Evolutionary conservation across 2,888 invertebrate species (phyloP).

Genomic region (Hymenopus coronatus): DNA sequence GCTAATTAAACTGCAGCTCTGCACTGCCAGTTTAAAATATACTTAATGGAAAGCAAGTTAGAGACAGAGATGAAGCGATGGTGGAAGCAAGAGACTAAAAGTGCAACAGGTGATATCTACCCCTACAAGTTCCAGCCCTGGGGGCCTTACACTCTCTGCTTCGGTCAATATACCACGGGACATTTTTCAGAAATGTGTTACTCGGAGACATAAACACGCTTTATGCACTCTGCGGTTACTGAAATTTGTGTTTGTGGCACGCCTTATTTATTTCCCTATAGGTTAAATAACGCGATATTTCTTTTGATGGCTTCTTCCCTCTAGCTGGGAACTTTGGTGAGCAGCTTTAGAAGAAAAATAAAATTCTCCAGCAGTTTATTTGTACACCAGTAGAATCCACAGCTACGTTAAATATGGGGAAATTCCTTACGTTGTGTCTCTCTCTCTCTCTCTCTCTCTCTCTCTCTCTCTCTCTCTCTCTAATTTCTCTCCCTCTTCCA

Average conservation of each 20-base stretch:
- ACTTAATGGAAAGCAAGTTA: neutral
- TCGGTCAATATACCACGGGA: neutral
- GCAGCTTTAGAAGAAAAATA: too few relatives aligned
- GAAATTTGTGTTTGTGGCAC: too few relatives aligned
- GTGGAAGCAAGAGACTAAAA: neutral
- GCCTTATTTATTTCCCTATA: too few relatives aligned
- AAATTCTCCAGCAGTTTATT: too few relatives aligned
- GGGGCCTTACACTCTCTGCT: neutral
- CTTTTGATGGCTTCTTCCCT: too few relatives aligned
- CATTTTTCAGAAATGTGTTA: neutral
- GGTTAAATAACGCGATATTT: too few relatives aligned
- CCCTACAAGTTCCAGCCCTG: neutral
- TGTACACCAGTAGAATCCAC: too few relatives aligned
- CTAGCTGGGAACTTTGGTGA: too few relatives aligned
- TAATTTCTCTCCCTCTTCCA: neutral
- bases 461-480: neutral
- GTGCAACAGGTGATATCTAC: neutral
- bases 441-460: neutral
- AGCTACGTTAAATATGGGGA: too few relatives aligned
- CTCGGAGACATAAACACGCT: neutral
- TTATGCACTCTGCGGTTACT: neutral
- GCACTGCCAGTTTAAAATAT: neutral
- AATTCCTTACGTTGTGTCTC: too few relatives aligned
- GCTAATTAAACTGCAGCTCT: neutral
- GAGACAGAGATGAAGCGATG: neutral